These are phyloP conservation scores for Mormyrops attenuatus DNA, from an alignment of 2,797 vertebrate species.

Conservation along the genomic window DNA sequence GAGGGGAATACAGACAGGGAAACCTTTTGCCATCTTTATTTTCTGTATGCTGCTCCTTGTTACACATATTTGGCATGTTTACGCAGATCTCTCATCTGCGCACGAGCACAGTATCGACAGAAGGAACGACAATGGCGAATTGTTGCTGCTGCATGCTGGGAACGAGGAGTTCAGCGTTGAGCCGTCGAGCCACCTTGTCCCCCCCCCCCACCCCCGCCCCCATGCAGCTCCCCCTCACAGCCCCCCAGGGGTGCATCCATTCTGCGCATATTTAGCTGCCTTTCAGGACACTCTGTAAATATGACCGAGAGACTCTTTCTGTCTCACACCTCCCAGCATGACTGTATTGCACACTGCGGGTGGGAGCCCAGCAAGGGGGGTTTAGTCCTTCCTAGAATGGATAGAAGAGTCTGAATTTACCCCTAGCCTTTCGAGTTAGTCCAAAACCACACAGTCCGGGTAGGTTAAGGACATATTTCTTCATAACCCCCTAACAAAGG, in stretches of 20 bases:
- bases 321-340: neutral
- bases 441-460: neutral
- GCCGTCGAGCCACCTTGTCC: neutral
- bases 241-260: neutral
- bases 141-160: neutral
- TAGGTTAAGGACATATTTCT: neutral
- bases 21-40: neutral
- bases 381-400: slow-evolving; percentile 31
- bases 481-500: neutral
- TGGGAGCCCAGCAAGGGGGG: neutral
- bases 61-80: neutral
- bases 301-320: neutral
- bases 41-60: neutral
- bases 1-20: neutral
- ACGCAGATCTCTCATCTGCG: neutral
- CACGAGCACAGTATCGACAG: neutral
- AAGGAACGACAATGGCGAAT: too few species aligned
- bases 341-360: neutral
- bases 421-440: neutral
- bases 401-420: neutral
- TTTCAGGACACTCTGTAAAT: slow-evolving; percentile 3
- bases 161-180: neutral
- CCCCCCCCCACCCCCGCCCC: too few species aligned
- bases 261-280: neutral
- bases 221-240: neutral